phyloP scores from a whole-genome alignment of 2,797 vertebrate genomes.

The Syngnathus acus region DNA sequence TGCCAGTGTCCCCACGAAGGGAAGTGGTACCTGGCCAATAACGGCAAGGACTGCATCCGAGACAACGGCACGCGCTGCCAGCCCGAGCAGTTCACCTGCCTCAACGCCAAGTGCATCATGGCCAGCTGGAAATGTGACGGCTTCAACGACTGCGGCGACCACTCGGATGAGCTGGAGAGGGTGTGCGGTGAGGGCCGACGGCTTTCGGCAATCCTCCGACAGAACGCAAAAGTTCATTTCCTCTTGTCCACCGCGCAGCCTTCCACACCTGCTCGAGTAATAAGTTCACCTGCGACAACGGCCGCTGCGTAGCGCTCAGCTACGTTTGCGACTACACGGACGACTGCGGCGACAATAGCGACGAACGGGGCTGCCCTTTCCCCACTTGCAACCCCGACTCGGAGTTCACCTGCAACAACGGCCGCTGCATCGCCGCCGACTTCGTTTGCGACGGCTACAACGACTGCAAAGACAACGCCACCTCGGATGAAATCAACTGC shows the following conservation, averaged over 20 bases:
- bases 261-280: constrained; percentile 83
- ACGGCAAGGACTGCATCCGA: constrained; percentile 80
- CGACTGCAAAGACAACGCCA: constrained; percentile 83
- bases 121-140: constrained; percentile 80
- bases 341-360: constrained; percentile 89
- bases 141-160: constrained; percentile 76
- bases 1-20: constrained; percentile 88
- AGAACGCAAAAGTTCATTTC: no score
- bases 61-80: constrained; percentile 78
- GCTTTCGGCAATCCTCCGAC: background rate
- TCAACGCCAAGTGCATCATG: constrained; percentile 77
- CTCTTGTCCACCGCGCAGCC: constrained; percentile 55
- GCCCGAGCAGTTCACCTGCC: constrained; percentile 79
- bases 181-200: constrained; percentile 81
- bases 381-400: constrained; percentile 76
- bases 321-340: constrained; percentile 84
- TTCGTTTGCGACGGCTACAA: constrained; percentile 83
- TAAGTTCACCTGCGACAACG: constrained; percentile 85
- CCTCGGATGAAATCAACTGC: constrained; percentile 88
- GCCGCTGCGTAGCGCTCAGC: constrained; percentile 74
- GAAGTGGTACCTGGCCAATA: constrained; percentile 85
- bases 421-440: constrained; percentile 77
- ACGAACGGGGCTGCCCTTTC: constrained; percentile 81
- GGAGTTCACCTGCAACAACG: constrained; percentile 81
- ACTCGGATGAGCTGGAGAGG: constrained; percentile 82